Evolutionary conservation across 2,113 vertebrate species (phyloP).

Genomic region (Nycticebus coucang): DNA sequence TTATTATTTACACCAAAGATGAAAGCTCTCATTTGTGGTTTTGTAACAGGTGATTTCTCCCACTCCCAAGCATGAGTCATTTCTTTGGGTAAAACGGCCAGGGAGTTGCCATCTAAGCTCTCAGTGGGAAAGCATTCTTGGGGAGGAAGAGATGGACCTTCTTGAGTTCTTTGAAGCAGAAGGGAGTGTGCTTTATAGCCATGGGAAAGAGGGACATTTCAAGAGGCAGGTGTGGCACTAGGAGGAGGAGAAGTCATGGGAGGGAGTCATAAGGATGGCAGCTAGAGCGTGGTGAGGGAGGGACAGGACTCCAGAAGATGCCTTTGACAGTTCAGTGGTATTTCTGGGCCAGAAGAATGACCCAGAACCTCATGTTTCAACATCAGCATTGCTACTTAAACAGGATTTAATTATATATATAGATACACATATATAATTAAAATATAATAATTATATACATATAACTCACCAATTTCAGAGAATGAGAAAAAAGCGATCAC

Average conservation of each 20-base stretch:
- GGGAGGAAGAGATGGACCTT: not conserved
- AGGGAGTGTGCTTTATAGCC: constrained; percentile 38
- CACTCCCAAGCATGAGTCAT: constrained; percentile 34
- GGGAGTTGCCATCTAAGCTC: not conserved
- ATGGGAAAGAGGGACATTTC: not conserved
- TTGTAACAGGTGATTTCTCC: not conserved
- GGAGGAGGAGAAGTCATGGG: not conserved
- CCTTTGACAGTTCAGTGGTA: not conserved
- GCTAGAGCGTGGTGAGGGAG: not conserved
- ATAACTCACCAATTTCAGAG: not conserved
- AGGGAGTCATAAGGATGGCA: not conserved
- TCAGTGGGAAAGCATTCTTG: not conserved
- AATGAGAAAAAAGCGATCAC: not conserved
- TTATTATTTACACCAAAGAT: not conserved
- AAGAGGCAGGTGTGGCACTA: not conserved
- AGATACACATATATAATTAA: not conserved
- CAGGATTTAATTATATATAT: not conserved
- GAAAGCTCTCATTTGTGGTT: not conserved
- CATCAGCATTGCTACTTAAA: not conserved
- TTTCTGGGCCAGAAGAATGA: not conserved
- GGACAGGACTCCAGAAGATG: not conserved
- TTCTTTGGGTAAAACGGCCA: not conserved
- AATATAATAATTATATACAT: accelerated
- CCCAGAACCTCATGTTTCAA: not conserved
- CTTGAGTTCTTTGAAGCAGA: constrained; percentile 18